Evolutionary conservation across 2,797 vertebrate species (phyloP), one percentile per base, ranked within the genome.

Genomic region (Sarcoramphus papa): DNA sequence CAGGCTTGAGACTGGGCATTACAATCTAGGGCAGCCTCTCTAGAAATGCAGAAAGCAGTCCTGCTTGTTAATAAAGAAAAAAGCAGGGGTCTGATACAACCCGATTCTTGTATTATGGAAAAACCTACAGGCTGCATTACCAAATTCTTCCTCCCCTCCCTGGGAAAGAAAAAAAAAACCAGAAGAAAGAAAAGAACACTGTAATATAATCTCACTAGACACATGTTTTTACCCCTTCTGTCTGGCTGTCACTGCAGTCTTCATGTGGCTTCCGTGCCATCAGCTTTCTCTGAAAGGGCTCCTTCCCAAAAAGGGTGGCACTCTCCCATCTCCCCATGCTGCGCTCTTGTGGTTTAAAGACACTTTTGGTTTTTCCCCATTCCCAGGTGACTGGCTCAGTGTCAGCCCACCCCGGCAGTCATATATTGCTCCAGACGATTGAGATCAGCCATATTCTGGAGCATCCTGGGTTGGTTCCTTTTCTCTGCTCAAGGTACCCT

Each of bases 301-400:
- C 35, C 64, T 82, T 56, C 60, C 51, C 6, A 0, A 67, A 40
- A 85, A 18, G 7, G 14, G 23, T 28, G 53, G 7, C 18, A 21
- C 22, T 43, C 4, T 73, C n/a, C 30, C 25, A 21, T 51, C 18
- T 73, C n/a, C 65, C 27, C 33, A 6, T 1, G 7, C 22, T 40
- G 20, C 40, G 43, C 41, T 57, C 21, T 6, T 85, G 70, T 31
- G 35, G 9, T 82, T 79, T 85, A 50, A 76, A 45, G 59, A 28
- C 51, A 35, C 4, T 48, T 62, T 8, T 3, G 3, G 0, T 9
- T 64, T n/a, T 87, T 7, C 6, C 15, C 35, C 18, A 12, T 45
- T 65, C 20, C 21, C 35, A 57, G 37, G 30, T 67, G 45, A 20
- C 54, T 23, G 30, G 6, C 35, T 59, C 21, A 35, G 43, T 22